Conservation (phyloP, 2,797 vertebrate genomes). For the Anguilla pacifica region DNA sequence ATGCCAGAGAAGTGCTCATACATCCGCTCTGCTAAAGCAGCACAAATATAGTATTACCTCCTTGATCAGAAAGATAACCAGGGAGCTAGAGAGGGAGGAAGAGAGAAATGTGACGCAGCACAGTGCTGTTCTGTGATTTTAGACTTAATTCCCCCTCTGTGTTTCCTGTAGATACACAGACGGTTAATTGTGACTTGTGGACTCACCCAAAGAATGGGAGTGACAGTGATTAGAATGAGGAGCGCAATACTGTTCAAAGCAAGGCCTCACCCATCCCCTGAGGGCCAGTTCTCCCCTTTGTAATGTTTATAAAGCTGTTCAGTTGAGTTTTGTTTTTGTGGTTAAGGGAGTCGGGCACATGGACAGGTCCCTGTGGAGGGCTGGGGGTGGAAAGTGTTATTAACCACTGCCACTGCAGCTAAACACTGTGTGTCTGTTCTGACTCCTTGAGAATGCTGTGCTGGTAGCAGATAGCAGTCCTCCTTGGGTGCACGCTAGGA, state of each 20-base stretch:
- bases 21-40: background rate
- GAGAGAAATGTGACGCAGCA: background rate
- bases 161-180: background rate
- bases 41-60: background rate
- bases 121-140: background rate
- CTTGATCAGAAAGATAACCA: background rate
- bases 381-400: background rate
- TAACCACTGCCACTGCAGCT: background rate
- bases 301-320: background rate
- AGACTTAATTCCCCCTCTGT: background rate
- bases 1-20: background rate
- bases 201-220: background rate
- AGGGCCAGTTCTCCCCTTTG: background rate
- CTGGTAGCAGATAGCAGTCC: background rate
- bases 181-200: background rate
- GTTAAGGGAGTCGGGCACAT: background rate
- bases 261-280: background rate
- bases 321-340: background rate
- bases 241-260: background rate
- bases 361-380: background rate
- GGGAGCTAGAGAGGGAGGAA: background rate
- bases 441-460: background rate
- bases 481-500: background rate
- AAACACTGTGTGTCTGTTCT: background rate
- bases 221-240: background rate